phyloP scores from a whole-genome alignment of 2,113 vertebrate genomes.

The Hippocampus guttulatus region DNA sequence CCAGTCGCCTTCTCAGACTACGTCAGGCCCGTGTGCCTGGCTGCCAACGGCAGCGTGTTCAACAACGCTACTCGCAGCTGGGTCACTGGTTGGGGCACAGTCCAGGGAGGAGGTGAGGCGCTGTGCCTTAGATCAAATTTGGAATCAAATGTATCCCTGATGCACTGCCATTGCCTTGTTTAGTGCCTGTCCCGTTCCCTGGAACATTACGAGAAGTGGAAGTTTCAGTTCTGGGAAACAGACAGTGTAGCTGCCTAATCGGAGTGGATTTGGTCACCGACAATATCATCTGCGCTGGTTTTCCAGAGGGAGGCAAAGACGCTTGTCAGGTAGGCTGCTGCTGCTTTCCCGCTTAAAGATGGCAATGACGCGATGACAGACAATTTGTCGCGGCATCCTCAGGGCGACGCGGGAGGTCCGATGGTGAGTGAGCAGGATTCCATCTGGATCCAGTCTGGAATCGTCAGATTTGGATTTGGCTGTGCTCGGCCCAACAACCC shows the following conservation, averaged over 20 bases:
- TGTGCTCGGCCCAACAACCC: conserved; percentile 79
- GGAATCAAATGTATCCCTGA: not conserved
- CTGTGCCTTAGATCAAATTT: too few relatives aligned
- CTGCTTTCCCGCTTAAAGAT: too few relatives aligned
- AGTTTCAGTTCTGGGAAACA: conserved; percentile 45
- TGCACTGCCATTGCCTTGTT: not conserved
- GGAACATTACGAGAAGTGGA: conserved; percentile 45
- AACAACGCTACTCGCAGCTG: conserved; percentile 58
- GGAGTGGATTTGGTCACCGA: conserved; percentile 47
- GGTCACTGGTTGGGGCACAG: conserved; percentile 74
- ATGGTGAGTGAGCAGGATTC: conserved; percentile 72
- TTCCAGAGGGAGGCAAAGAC: conserved; percentile 57
- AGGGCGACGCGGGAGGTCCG: conserved; percentile 85
- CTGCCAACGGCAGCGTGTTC: conserved; percentile 56
- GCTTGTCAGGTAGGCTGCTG: conserved; percentile 43
- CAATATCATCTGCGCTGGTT: conserved; percentile 73
- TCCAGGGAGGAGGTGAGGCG: conserved; percentile 63
- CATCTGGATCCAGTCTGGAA: conserved; percentile 79
- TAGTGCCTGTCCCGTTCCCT: conserved; percentile 14
- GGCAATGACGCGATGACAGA: too few relatives aligned
- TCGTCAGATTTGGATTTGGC: conserved; percentile 82
- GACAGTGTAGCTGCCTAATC: conserved; percentile 39
- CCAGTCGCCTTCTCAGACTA: conserved; percentile 52
- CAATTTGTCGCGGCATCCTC: not conserved
- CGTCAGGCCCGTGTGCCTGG: conserved; percentile 71